Base-by-base conservation (phyloP, 1,140 invertebrate genomes). In the Argopecten irradians region DNA sequence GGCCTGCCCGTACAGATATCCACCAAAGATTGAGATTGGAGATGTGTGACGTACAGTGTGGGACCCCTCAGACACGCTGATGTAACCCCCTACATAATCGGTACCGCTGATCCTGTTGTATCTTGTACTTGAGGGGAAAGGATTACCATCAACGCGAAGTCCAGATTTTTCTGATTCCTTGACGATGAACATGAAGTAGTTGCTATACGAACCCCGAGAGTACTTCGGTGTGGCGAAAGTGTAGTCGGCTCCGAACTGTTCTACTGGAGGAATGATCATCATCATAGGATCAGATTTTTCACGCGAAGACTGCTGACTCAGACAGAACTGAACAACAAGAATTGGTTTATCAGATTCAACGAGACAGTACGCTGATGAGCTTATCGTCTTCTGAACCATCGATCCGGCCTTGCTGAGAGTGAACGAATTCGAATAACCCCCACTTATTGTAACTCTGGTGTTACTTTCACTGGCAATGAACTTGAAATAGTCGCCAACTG, bases 171-270 rank as follows among this genome's bases (percentile, higher is more conserved):
- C 33, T 22, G 82, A 82, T 28, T 85, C 82, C 16, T 90, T 55
- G 34, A 91, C 84, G 22, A 85, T 84, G 35, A 93, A 87, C 88
- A 91, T 87, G 82, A 92, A 87, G 34, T 90, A 91, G 89, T 92
- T 91, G 82, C 41, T 91, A 82, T 91, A 93, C 9, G 90, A 90
- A 7, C 89, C 91, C 16, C 32, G 83, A 13, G 87, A 88, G 36
- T 89, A 87, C 85, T 91, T 84, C 16, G 91, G 86, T 32, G 92
- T 91, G 11, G 88, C 46, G 84, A 91, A 93, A 0, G 89, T 91
- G 87, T 93, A 93, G 43, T 92, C 91, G 1, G 89, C 89, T 35
- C 85, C 88, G 82, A 83, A 93, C 82, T 90, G 92, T 41, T 89
- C 86, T 11, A 88, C 86, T 1, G 92, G 90, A 14, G 89, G 86